Evolutionary conservation across 2,113 vertebrate species (phyloP).

Genomic region (Cavia porcellus): DNA sequence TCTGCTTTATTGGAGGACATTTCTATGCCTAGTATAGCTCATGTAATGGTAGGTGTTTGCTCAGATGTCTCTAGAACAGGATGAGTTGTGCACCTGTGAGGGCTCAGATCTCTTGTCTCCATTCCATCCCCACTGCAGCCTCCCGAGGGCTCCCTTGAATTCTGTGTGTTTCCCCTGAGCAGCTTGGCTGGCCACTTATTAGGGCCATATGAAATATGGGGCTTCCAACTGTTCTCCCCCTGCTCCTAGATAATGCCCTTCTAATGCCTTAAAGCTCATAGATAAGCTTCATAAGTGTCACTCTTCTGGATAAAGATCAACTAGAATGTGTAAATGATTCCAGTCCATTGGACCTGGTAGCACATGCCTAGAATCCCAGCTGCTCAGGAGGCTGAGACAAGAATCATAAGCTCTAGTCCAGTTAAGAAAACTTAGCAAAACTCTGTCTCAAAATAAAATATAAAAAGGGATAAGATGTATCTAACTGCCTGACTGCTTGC

Average conservation of each 20-base stretch:
- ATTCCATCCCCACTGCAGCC: neutral
- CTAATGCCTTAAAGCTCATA: neutral
- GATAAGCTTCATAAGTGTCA: neutral
- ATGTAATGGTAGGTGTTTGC: neutral
- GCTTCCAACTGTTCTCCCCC: neutral
- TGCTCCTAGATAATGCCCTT: neutral
- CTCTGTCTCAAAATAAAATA: neutral
- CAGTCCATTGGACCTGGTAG: neutral
- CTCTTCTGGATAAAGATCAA: neutral
- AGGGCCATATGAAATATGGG: neutral
- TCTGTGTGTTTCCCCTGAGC: neutral
- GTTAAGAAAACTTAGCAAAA: neutral
- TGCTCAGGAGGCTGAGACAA: neutral
- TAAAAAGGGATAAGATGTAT: neutral
- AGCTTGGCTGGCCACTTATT: neutral
- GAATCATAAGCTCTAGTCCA: neutral
- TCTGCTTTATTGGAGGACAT: neutral
- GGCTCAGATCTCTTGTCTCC: neutral
- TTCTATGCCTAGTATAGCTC: neutral
- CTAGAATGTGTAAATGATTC: neutral
- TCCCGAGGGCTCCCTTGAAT: neutral
- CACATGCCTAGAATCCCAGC: neutral
- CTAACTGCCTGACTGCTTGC: neutral
- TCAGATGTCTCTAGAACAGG: neutral
- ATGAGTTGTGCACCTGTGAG: neutral